A percentile compares a stretch with the other conserved stretches of the same genome.
These are phyloP conservation scores for Desmodus rotundus DNA, from an alignment of 2,113 vertebrate genomes.

Conservation along the genomic window DNA sequence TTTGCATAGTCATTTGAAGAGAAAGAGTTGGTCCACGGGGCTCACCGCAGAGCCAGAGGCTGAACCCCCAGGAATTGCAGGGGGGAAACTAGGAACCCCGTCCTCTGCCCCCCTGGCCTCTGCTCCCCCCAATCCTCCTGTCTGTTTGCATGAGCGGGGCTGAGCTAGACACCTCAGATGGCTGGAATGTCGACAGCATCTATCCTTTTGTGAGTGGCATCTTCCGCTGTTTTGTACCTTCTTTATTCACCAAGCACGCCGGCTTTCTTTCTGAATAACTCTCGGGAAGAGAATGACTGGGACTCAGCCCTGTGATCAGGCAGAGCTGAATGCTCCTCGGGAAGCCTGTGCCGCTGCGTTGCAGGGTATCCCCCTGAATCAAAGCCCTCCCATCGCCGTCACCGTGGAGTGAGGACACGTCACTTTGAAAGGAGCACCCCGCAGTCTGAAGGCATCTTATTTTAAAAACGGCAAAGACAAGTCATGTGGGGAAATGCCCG, in stretches of 20 bases:
- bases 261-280: neutral
- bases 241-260: neutral
- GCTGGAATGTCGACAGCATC: fast-evolving
- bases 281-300: no score
- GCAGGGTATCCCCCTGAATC: neutral
- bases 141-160: no score
- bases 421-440: no score
- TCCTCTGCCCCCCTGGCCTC: fast-evolving
- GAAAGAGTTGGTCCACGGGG: neutral
- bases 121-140: no score
- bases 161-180: fast-evolving
- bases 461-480: no score
- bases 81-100: neutral
- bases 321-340: neutral
- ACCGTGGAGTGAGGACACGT: no score
- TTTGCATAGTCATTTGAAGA: no score
- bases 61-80: neutral
- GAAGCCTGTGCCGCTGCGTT: neutral
- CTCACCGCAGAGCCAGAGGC: neutral
- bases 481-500: no score
- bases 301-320: no score
- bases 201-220: neutral
- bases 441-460: no score
- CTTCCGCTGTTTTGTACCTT: no score
- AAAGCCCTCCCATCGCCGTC: neutral